Conservation (phyloP, 2,888 invertebrate genomes). For the Cosmopolites sordidus region DNA sequence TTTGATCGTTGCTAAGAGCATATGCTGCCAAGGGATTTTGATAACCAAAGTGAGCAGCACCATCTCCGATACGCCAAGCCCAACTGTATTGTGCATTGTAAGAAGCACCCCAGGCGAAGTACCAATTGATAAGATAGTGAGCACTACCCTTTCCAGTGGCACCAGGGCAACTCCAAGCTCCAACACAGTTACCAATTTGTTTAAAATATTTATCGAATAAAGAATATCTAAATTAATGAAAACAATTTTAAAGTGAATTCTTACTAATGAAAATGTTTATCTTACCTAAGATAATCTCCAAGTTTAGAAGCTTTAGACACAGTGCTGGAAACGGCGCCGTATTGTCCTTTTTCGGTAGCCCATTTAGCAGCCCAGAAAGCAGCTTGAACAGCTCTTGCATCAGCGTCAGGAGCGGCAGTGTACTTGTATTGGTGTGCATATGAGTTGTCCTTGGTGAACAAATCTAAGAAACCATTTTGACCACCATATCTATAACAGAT, state of each 20-base stretch:
- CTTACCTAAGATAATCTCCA: slow-evolving; percentile 31
- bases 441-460: slow-evolving; percentile 31
- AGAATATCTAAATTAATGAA: slow-evolving; percentile 20
- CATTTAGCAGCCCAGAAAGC: slow-evolving; percentile 32
- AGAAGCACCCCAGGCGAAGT: slow-evolving; percentile 34
- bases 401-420: slow-evolving; percentile 30
- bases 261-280: not conserved
- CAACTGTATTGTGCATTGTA: slow-evolving; percentile 26
- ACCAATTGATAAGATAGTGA: slow-evolving; percentile 33
- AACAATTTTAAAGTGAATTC: too few relatives aligned
- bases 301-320: slow-evolving; percentile 31
- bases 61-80: slow-evolving; percentile 35
- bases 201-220: slow-evolving; percentile 35
- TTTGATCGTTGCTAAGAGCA: slow-evolving; percentile 26
- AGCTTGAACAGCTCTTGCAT: slow-evolving; percentile 31
- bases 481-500: slow-evolving; percentile 17
- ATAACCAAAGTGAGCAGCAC: slow-evolving; percentile 34
- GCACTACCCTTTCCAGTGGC: slow-evolving; percentile 32
- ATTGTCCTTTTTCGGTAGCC: slow-evolving; percentile 29
- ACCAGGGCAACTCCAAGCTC: slow-evolving; percentile 26
- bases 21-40: slow-evolving; percentile 34
- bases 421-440: slow-evolving; percentile 34
- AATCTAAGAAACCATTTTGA: slow-evolving; percentile 29
- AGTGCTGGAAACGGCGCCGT: slow-evolving; percentile 21
- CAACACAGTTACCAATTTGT: slow-evolving; percentile 32